Evolutionary conservation across 2,888 invertebrate species (phyloP), one percentile per base, ranked within the genome.

Genomic region (Salpingus planirostris): DNA sequence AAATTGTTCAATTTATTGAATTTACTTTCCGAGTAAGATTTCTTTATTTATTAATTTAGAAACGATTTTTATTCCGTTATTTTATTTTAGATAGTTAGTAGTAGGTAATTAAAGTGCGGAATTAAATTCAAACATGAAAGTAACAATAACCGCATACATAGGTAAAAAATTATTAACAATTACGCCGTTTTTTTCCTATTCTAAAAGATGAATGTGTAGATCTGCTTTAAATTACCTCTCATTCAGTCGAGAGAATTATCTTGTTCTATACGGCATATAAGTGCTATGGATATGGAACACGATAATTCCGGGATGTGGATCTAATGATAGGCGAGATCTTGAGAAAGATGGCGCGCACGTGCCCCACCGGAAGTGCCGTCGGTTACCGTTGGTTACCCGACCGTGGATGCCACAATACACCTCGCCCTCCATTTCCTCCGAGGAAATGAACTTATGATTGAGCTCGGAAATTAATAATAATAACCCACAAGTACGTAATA

Each of bases 371-470:
- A 60, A 60, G 57, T 56, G 47, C 49, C 50, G 49, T 49, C n/a
- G 54, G 59, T 60, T 57, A 60, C 57, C 53, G 59, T 59, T 60
- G 60, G 52, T 47, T 53, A 57, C 42, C 54, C 47, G 56, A 60
- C 51, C 60, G 57, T 59, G 57, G 50, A 55, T 46, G 46, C 47
- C 47, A 54, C 52, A 55, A 53, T 50, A 51, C 53, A 54, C 52
- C 54, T 54, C 54, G 55, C 52, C 55, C 54, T 51, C 53, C 43
- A 40, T 39, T 41, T 40, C 44, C 49, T 46, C 45, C 35, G 47
- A 59, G 57, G 56, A 58, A 59, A 60, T 59, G 55, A 57, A 58
- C 60, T 60, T 58, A 57, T 60, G 60, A 57, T 56, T 60, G 57
- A 50, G 49, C 55, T 57, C 54, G 55, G 55, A 57, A 57, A 58